Evolutionary conservation across 2,888 invertebrate species (phyloP).

Genomic region (Chydorus sphaericus): DNA sequence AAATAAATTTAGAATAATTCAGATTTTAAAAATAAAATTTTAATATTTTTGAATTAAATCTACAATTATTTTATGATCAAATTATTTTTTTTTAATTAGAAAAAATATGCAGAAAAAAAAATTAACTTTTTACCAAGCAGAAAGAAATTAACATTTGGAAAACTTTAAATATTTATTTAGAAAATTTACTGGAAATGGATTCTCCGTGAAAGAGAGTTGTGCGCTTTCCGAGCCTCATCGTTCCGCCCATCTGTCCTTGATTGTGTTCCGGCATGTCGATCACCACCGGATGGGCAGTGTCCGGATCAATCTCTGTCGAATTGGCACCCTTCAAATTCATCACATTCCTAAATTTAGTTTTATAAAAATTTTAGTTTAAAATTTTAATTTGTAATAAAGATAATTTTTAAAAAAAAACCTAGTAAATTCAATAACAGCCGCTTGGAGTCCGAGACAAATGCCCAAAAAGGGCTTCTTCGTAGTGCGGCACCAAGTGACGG

Average conservation of each 20-base stretch:
- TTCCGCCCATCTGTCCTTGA: constrained; percentile 82
- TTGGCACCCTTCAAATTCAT: constrained; percentile 61
- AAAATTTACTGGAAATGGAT: constrained; percentile 7
- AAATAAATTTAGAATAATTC: background rate
- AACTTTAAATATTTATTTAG: background rate
- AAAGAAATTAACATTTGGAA: background rate
- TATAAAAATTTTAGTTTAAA: background rate
- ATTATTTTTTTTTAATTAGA: background rate
- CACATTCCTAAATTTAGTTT: constrained; percentile 47
- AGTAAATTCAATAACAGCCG: constrained; percentile 88
- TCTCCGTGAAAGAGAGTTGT: constrained; percentile 45
- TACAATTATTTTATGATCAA: background rate
- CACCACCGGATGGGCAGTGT: constrained; percentile 61
- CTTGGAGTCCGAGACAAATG: constrained; percentile 94
- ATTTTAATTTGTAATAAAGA: background rate
- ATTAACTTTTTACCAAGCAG: no score
- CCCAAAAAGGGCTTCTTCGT: constrained; percentile 85
- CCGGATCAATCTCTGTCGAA: constrained; percentile 66
- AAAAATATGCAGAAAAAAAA: background rate
- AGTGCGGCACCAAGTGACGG: constrained; percentile 81
- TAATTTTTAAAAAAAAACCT: constrained; percentile 22
- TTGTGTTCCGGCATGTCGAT: constrained; percentile 99
- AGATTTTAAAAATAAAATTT: background rate
- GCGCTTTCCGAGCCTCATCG: constrained; percentile 93
- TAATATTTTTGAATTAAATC: background rate